phyloP scores from a whole-genome alignment of 2,113 vertebrate species.

The Rafetus swinhoei region DNA sequence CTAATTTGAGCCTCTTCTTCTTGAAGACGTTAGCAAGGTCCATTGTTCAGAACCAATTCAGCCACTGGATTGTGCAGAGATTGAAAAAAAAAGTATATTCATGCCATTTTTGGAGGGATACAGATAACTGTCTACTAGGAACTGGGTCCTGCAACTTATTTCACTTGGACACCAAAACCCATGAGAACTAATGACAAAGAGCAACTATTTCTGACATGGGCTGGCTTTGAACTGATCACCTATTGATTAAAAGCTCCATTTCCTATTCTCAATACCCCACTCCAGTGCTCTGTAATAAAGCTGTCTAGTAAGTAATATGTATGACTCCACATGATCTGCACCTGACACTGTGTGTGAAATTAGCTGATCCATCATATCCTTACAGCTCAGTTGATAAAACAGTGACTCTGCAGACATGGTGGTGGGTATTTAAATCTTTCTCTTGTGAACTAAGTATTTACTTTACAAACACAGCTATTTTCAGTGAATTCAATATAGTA shows the following conservation, averaged over 20 bases:
- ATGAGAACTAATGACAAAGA: not conserved
- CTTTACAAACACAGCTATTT: conserved; percentile 47
- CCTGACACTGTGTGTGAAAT: conserved; percentile 2
- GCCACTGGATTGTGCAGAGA: not conserved
- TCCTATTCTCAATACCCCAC: not conserved
- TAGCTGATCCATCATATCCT: conserved; percentile 32
- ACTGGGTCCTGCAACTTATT: not conserved
- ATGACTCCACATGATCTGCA: not conserved
- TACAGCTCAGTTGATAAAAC: conserved; percentile 38
- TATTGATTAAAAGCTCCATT: not conserved
- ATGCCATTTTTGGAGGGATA: not conserved
- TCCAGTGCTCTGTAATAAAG: not conserved
- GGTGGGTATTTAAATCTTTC: conserved; percentile 47
- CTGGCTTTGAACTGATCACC: not conserved
- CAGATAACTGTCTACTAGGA: not conserved
- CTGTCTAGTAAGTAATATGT: not conserved
- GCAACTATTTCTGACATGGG: not conserved
- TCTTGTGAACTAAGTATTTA: conserved; percentile 33
- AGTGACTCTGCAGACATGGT: conserved; percentile 1
- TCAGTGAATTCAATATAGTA: conserved; percentile 12
- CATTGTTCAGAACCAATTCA: not conserved
- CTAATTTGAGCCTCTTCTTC: not conserved
- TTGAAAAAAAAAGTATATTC: not conserved
- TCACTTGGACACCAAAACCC: not conserved
- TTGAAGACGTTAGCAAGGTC: conserved; percentile 11